A percentile compares a stretch with the other conserved stretches of the same genome.
phyloP scores from a whole-genome alignment of 2,888 invertebrate genomes.

The Dysmachus trigonus region DNA sequence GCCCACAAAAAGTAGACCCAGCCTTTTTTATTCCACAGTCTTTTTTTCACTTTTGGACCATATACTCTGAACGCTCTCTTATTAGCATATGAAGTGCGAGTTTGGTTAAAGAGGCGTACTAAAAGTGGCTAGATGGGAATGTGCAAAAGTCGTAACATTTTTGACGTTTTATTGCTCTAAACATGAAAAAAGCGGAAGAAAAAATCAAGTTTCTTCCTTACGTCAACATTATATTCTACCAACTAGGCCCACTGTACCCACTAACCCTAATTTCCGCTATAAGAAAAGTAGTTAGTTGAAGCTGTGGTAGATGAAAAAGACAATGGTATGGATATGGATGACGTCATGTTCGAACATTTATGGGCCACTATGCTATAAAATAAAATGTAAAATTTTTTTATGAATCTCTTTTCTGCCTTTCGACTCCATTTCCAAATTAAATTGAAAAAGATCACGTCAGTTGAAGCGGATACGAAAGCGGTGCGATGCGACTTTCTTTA shows the following conservation, averaged over 20 bases:
- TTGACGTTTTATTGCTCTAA: neutral
- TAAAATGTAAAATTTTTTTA: neutral
- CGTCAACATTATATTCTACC: neutral
- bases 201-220: neutral
- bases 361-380: neutral
- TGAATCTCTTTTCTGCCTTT: neutral
- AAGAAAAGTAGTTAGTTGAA: neutral
- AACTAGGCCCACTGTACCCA: neutral
- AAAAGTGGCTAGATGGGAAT: neutral
- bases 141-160: neutral
- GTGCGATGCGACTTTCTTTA: neutral
- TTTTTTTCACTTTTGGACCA: neutral
- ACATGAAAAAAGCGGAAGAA: neutral
- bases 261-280: neutral
- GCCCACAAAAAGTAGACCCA: neutral
- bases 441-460: neutral
- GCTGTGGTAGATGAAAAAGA: neutral
- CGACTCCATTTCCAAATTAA: neutral
- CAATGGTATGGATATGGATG: neutral
- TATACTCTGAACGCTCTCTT: neutral
- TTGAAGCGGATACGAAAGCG: neutral
- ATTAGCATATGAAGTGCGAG: neutral
- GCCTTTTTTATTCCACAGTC: neutral
- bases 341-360: neutral
- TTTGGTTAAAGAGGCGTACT: neutral